A percentile compares a stretch with the other conserved stretches of the same genome.
Conservation (phyloP, 1,140 invertebrate genomes). For the Heliconius hermathena region DNA sequence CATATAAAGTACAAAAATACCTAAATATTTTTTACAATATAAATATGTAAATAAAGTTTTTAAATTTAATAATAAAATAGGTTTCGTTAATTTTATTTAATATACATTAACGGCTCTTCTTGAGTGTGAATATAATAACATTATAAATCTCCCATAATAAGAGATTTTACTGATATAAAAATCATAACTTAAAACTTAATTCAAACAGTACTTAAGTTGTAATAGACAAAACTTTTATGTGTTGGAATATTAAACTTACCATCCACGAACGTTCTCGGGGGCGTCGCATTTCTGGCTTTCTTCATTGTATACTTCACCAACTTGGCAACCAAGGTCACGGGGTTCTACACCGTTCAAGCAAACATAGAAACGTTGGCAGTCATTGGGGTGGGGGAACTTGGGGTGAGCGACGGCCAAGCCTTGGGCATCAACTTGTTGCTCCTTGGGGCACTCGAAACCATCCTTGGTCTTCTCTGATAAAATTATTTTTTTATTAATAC, state of each 20-base stretch:
- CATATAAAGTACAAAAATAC: neutral
- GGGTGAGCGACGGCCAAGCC: conserved; percentile 91
- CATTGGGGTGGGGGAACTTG: conserved; percentile 92
- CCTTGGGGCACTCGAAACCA: conserved; percentile 91
- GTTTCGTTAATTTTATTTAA: no score
- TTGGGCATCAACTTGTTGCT: conserved; percentile 84
- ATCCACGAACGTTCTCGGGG: conserved; percentile 93
- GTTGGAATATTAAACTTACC: conserved; percentile 82
- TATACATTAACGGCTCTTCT: no score
- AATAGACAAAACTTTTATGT: neutral
- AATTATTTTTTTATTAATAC: neutral
- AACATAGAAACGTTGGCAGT: conserved; percentile 95
- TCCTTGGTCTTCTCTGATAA: conserved; percentile 86
- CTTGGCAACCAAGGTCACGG: conserved; percentile 91
- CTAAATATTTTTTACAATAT: no score
- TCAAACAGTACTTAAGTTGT: neutral
- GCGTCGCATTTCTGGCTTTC: conserved; percentile 90
- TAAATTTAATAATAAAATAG: no score
- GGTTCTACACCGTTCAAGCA: conserved; percentile 93
- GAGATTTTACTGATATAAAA: neutral
- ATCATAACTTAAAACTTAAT: neutral
- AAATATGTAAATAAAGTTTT: no score
- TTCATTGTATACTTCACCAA: conserved; percentile 94
- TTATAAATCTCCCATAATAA: no score
- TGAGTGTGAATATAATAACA: no score